Percentiles rank a stretch among this genome's conserved stretches.
These are phyloP conservation scores for Cryptocephalus primarius DNA, from an alignment of 2,888 invertebrate genomes.

Conservation along the genomic window DNA sequence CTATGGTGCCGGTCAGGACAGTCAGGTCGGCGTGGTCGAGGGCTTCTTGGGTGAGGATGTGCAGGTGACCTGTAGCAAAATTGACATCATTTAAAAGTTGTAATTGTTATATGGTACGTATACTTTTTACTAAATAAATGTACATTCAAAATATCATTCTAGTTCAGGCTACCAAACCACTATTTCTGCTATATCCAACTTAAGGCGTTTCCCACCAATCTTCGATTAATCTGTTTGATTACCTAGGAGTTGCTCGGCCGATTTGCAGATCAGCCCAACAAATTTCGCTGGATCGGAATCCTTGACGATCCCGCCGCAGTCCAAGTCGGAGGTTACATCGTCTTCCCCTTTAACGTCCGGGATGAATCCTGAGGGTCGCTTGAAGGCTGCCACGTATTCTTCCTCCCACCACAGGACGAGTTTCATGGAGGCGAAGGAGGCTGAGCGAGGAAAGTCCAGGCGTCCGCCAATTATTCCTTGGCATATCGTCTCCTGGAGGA, in stretches of 20 bases:
- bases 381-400: conserved; percentile 66
- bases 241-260: conserved; percentile 60
- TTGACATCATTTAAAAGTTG: too few relatives aligned
- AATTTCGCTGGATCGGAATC: conserved; percentile 69
- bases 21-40: conserved; percentile 75
- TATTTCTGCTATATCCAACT: too few relatives aligned
- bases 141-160: too few relatives aligned
- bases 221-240: too few relatives aligned
- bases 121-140: too few relatives aligned
- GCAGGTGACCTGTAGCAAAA: conserved; percentile 57
- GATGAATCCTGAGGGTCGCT: conserved; percentile 48
- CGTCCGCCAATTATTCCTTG: conserved; percentile 70
- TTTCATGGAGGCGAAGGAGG: conserved; percentile 75
- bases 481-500: conserved; percentile 69
- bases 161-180: too few relatives aligned
- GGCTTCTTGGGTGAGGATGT: conserved; percentile 70
- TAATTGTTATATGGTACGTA: not conserved
- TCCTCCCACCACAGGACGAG: conserved; percentile 81
- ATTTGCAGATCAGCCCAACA: conserved; percentile 57
- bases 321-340: conserved; percentile 24
- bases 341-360: conserved; percentile 11
- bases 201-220: too few relatives aligned
- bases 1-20: conserved; percentile 69
- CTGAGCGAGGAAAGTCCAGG: conserved; percentile 71
- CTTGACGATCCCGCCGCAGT: conserved; percentile 52